phyloP scores from a whole-genome alignment of 1,140 invertebrate genomes.

The Drosophila takahashii region DNA sequence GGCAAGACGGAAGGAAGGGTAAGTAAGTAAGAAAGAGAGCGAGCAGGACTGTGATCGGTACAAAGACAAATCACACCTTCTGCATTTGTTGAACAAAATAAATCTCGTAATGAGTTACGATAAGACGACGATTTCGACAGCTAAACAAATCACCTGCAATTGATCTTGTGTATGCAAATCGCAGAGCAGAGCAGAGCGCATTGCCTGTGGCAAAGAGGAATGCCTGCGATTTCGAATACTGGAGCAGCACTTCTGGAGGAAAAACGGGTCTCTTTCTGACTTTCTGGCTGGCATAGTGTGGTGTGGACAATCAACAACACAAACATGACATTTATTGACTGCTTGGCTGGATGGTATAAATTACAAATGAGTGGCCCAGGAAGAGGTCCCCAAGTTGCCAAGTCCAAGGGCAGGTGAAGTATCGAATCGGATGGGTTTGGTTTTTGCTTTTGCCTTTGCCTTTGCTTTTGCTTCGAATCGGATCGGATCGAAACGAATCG shows the following conservation, averaged over 20 bases:
- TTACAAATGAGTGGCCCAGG: slow-evolving; percentile 59
- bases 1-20: background rate
- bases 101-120: slow-evolving; percentile 85
- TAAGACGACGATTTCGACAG: slow-evolving; percentile 85
- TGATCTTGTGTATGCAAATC: slow-evolving; percentile 83
- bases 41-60: slow-evolving; percentile 64
- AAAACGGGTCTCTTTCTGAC: slow-evolving; percentile 4
- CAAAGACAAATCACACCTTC: slow-evolving; percentile 85
- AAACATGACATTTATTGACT: slow-evolving; percentile 83
- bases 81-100: slow-evolving; percentile 85
- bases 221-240: slow-evolving; percentile 80
- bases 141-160: slow-evolving; percentile 85
- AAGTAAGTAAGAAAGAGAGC: background rate
- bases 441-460: too few relatives aligned
- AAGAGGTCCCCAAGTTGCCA: slow-evolving; percentile 14
- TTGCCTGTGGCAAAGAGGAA: slow-evolving; percentile 62
- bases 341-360: slow-evolving; percentile 79
- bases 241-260: slow-evolving; percentile 51
- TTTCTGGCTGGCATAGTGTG: slow-evolving; percentile 27
- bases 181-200: slow-evolving; percentile 22
- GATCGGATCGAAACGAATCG: background rate
- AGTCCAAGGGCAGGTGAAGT: slow-evolving; percentile 6
- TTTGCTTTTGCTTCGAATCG: background rate
- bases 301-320: slow-evolving; percentile 81
- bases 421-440: background rate